Percentiles rank a stretch among this genome's conserved stretches.
Conservation (phyloP, 2,113 vertebrate genomes). For the Phoenicopterus ruber region DNA sequence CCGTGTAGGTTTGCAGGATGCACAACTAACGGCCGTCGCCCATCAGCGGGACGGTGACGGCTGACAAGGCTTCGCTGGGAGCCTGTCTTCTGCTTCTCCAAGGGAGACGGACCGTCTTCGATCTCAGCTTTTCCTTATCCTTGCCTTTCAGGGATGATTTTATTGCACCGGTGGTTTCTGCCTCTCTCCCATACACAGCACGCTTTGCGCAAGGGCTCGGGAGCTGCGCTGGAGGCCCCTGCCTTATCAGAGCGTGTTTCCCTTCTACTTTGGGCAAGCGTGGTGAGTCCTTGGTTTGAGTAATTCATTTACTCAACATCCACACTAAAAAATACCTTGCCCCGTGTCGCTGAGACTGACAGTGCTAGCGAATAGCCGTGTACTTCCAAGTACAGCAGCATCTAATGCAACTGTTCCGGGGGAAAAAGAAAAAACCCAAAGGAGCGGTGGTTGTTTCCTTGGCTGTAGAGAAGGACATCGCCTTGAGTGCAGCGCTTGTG, state of each 20-base stretch:
- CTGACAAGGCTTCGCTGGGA: neutral
- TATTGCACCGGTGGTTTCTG: neutral
- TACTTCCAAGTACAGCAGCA: neutral
- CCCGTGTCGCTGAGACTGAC: neutral
- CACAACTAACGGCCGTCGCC: neutral
- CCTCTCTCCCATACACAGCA: neutral
- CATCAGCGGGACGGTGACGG: fast-evolving
- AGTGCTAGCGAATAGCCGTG: neutral
- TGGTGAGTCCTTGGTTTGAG: neutral
- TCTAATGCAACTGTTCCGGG: neutral
- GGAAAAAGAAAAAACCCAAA: neutral
- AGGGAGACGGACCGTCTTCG: neutral
- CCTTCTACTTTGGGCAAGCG: neutral
- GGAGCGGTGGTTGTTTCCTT: neutral
- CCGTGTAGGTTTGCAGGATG: neutral
- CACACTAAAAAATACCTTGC: neutral
- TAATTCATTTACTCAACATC: neutral
- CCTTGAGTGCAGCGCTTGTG: neutral
- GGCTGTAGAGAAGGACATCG: neutral
- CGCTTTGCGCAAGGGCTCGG: neutral
- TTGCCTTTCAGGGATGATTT: neutral
- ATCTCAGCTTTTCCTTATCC: neutral
- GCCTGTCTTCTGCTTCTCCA: neutral
- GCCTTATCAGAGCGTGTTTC: neutral
- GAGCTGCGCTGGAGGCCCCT: neutral